Conservation (phyloP, 2,888 invertebrate species). For the Amphimallon solstitiale region DNA sequence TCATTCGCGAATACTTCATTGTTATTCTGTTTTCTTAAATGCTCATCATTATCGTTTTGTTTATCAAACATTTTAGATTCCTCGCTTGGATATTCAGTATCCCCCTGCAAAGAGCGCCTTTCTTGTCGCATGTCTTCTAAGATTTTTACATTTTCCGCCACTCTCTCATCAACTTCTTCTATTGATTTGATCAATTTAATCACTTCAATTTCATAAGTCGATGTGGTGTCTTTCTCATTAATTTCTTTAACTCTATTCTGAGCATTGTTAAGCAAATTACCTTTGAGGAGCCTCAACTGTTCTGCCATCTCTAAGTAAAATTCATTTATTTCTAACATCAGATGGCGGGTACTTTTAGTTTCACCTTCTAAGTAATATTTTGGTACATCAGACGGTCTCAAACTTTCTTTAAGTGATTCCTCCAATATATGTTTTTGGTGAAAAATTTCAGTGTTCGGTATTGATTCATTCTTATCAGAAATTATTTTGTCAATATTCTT, state of each 20-base stretch:
- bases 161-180: slow-evolving; percentile 9
- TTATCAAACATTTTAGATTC: neutral
- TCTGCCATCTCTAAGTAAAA: slow-evolving; percentile 50
- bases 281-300: slow-evolving; percentile 43
- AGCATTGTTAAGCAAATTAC: neutral
- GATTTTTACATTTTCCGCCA: slow-evolving; percentile 14
- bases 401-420: slow-evolving; percentile 6
- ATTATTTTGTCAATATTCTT: neutral
- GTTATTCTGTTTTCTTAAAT: neutral
- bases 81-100: slow-evolving; percentile 11
- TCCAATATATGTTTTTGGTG: neutral
- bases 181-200: slow-evolving; percentile 6
- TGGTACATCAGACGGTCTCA: neutral
- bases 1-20: neutral
- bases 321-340: slow-evolving; percentile 47
- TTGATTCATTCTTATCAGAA: neutral
- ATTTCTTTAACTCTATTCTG: slow-evolving; percentile 6
- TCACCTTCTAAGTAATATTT: slow-evolving; percentile 30
- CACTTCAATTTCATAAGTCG: slow-evolving; percentile 21
- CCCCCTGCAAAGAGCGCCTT: slow-evolving; percentile 11
- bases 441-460: no score
- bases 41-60: no score
- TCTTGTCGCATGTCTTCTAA: slow-evolving; percentile 27
- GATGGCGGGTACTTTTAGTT: slow-evolving; percentile 38
- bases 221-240: neutral